A percentile compares a stretch with the other conserved stretches of the same genome.
These are phyloP conservation scores for Limenitis camilla DNA, from an alignment of 2,888 invertebrate species.

Conservation along the genomic window DNA sequence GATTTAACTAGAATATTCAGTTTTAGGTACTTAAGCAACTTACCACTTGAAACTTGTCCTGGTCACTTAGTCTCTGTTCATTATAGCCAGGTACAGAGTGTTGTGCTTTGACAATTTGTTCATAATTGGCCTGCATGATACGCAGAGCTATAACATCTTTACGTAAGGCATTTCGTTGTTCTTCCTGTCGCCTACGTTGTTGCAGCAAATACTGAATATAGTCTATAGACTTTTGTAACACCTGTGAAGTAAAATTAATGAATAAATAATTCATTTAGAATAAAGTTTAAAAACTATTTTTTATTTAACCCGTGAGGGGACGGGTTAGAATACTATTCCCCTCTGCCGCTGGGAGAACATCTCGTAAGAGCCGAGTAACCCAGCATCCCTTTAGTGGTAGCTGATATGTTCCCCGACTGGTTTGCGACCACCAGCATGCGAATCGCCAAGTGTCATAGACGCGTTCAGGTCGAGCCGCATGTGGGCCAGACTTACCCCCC, in stretches of 20 bases:
- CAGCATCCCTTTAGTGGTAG: no score
- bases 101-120: slow-evolving; percentile 96
- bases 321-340: no score
- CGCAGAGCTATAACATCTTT: slow-evolving; percentile 95
- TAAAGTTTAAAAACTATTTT: no score
- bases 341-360: no score
- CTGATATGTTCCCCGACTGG: no score
- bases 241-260: slow-evolving; percentile 56
- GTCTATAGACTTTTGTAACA: slow-evolving; percentile 94
- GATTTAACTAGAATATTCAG: not conserved
- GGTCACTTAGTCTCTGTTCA: slow-evolving; percentile 92
- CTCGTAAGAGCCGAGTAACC: no score
- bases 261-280: slow-evolving; percentile 6
- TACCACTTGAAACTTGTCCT: slow-evolving; percentile 97
- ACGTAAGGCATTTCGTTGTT: slow-evolving; percentile 90
- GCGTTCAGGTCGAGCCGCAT: no score
- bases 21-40: slow-evolving; percentile 38
- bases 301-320: no score
- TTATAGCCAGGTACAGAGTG: slow-evolving; percentile 92
- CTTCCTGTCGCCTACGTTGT: slow-evolving; percentile 94
- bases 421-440: no score
- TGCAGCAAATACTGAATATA: slow-evolving; percentile 93
- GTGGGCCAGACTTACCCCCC: no score
- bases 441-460: no score
- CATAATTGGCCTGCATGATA: slow-evolving; percentile 96